phyloP scores from a whole-genome alignment of 2,113 vertebrate species.

The Capreolus pygargus region DNA sequence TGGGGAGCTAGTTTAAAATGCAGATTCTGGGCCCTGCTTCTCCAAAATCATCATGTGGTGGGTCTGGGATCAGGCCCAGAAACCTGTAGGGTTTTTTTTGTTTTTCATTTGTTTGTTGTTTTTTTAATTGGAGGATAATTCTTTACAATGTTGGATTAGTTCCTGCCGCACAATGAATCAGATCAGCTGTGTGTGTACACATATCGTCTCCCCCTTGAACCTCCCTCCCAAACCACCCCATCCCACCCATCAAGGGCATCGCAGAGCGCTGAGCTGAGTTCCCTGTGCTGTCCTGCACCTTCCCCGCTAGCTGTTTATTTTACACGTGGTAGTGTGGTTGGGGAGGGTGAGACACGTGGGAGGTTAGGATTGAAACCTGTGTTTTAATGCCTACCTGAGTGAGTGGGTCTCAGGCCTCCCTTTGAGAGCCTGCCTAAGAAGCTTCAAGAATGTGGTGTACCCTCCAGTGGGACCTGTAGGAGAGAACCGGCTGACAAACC shows the following conservation, averaged over 20 bases:
- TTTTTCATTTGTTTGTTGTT: not conserved
- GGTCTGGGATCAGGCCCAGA: not conserved
- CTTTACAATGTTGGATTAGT: not conserved
- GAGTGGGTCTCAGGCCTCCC: not conserved
- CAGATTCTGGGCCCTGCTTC: not conserved
- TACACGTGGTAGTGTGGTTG: not conserved
- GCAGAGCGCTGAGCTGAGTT: not conserved
- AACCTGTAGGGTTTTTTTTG: not conserved
- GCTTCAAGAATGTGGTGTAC: not conserved
- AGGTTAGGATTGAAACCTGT: not conserved
- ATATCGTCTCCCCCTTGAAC: not conserved
- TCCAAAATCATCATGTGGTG: not conserved
- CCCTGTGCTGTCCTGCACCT: not conserved
- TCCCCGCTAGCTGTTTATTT: not conserved
- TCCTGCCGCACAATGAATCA: not conserved
- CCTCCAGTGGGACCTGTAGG: rapidly evolving
- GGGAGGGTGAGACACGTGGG: not conserved
- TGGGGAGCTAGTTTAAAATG: not conserved
- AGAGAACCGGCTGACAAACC: not conserved
- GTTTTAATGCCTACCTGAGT: not conserved
- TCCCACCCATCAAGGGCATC: not conserved
- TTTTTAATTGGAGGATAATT: not conserved
- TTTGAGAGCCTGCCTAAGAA: not conserved
- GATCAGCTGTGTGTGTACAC: not conserved
- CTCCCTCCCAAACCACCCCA: not conserved